Evolutionary conservation across 2,888 invertebrate species (phyloP).

Genomic region (Drosophila merina): DNA sequence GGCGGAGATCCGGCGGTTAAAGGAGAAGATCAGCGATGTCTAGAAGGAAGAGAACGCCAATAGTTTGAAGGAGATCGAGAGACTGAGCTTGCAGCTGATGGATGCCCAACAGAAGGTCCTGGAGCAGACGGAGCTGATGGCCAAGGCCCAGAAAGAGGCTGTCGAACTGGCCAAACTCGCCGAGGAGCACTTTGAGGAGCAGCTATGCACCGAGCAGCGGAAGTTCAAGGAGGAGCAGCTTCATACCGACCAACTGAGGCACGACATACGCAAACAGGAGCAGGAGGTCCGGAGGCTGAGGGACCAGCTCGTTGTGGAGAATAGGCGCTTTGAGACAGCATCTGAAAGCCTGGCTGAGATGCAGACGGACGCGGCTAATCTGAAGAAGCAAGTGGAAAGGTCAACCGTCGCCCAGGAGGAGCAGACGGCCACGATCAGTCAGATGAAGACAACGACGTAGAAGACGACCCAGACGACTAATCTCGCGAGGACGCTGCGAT

Average conservation of each 20-base stretch:
- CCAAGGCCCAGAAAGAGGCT: neutral
- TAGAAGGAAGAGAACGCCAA: too few species aligned
- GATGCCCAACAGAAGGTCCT: too few species aligned
- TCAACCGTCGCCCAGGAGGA: neutral
- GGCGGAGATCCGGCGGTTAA: neutral
- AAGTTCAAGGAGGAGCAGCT: neutral
- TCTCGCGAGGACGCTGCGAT: too few species aligned
- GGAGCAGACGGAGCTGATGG: neutral
- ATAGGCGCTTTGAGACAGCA: constrained; percentile 34
- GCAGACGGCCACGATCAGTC: too few species aligned
- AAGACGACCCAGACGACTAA: too few species aligned
- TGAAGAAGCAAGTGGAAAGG: constrained; percentile 22
- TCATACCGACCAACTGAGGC: neutral
- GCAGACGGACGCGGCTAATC: constrained; percentile 21
- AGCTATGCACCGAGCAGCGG: too few species aligned
- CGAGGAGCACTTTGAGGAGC: neutral
- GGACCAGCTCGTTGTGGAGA: constrained; percentile 18
- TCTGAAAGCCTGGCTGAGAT: constrained; percentile 34
- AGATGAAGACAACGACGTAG: too few species aligned
- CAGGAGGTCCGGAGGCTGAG: constrained; percentile 27
- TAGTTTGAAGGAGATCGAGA: too few species aligned
- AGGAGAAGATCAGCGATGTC: too few species aligned
- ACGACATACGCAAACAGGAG: neutral
- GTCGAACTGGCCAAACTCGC: neutral
- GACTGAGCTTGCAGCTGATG: too few species aligned